phyloP scores from a whole-genome alignment of 2,113 vertebrate genomes.

The Furnarius figulus region DNA sequence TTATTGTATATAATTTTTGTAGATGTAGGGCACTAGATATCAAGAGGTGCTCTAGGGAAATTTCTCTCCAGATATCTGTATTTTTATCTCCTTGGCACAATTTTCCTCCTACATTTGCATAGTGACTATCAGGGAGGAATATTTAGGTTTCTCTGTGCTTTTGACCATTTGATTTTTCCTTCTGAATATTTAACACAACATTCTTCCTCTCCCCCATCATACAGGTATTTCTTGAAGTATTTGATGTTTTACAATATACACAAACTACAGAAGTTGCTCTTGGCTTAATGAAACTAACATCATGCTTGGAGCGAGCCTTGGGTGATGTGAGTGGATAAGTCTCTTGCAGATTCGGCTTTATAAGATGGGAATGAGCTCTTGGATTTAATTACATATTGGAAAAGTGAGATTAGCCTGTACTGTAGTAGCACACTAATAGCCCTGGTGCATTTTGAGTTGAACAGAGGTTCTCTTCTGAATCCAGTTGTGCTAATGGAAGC shows the following conservation, averaged over 20 bases:
- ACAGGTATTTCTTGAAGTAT: slow-evolving; percentile 75
- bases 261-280: slow-evolving; percentile 59
- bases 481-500: not conserved
- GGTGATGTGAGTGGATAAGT: slow-evolving; percentile 73
- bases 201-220: not conserved
- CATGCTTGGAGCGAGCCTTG: slow-evolving; percentile 75
- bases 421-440: not conserved
- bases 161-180: not conserved
- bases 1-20: not conserved
- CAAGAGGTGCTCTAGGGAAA: not conserved
- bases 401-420: not conserved
- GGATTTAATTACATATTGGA: not conserved
- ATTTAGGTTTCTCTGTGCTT: not conserved
- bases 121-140: not conserved
- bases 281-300: slow-evolving; percentile 77
- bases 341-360: not conserved
- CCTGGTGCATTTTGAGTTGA: not conserved
- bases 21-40: not conserved
- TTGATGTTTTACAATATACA: slow-evolving; percentile 36
- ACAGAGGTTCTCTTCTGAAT: not conserved
- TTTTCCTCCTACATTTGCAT: not conserved
- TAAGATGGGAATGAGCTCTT: not conserved
- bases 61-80: not conserved
- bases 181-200: not conserved
- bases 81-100: not conserved